These are phyloP conservation scores for Nomada goodeniana DNA, from an alignment of 2,888 invertebrate species.

Conservation along the genomic window DNA sequence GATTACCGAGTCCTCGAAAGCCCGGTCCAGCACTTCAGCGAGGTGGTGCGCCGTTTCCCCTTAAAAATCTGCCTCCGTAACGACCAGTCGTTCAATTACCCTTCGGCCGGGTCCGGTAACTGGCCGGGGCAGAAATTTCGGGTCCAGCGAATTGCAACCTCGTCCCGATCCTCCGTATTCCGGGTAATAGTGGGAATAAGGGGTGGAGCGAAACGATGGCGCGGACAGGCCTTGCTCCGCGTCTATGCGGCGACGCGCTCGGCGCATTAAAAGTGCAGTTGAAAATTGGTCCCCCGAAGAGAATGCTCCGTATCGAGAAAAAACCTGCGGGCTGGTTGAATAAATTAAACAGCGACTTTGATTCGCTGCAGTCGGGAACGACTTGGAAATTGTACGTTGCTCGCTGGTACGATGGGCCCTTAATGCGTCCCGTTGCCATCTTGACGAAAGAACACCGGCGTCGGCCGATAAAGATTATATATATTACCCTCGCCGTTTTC, in stretches of 20 bases:
- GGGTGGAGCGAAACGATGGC: slow-evolving; percentile 65
- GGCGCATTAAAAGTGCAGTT: slow-evolving; percentile 24
- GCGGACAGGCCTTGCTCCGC: slow-evolving; percentile 5
- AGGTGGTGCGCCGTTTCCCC: slow-evolving; percentile 36
- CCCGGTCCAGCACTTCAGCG: slow-evolving; percentile 37
- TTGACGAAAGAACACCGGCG: slow-evolving; percentile 8
- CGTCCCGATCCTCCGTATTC: slow-evolving; percentile 8
- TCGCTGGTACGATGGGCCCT: not conserved
- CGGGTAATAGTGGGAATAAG: slow-evolving; percentile 57
- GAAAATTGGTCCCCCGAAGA: slow-evolving; percentile 8
- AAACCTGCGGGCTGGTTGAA: slow-evolving; percentile 16
- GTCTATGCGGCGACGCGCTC: not conserved
- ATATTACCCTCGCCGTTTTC: not conserved
- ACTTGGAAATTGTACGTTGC: slow-evolving; percentile 33
- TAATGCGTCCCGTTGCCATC: slow-evolving; percentile 5
- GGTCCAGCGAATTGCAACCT: slow-evolving; percentile 14
- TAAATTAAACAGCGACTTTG: slow-evolving; percentile 34
- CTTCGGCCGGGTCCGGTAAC: slow-evolving; percentile 9
- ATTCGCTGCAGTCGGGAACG: slow-evolving; percentile 7
- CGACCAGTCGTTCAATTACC: slow-evolving; percentile 52
- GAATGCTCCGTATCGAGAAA: not conserved
- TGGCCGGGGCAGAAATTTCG: slow-evolving; percentile 25
- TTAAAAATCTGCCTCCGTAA: slow-evolving; percentile 44
- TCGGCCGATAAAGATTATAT: slow-evolving; percentile 18
- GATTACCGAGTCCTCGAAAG: slow-evolving; percentile 75